These are phyloP conservation scores for Polymixis lichenea DNA, from an alignment of 2,888 invertebrate species.

Conservation along the genomic window DNA sequence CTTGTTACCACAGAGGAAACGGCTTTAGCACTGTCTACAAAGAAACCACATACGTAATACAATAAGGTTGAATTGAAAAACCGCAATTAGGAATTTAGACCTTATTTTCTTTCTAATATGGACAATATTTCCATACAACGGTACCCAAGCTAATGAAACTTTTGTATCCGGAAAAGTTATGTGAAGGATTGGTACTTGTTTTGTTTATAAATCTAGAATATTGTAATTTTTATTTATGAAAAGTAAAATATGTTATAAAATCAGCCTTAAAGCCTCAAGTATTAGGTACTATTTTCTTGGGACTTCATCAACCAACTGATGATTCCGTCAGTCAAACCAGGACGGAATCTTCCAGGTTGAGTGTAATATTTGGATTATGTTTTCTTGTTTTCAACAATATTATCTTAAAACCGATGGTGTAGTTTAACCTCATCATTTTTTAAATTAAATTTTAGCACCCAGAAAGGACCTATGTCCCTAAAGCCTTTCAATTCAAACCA, in stretches of 20 bases:
- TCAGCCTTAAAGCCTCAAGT: neutral
- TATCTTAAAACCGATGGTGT: neutral
- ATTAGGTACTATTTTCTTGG: neutral
- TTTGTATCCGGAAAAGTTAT: neutral
- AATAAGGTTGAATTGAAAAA: constrained; percentile 31
- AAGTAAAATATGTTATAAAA: neutral
- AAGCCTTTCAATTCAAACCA: neutral
- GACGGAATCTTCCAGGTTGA: neutral
- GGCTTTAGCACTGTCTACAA: constrained; percentile 16
- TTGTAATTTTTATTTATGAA: neutral
- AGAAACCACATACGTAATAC: constrained; percentile 38
- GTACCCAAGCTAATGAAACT: neutral
- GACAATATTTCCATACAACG: neutral
- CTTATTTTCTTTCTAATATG: constrained; percentile 24
- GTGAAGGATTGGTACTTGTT: neutral
- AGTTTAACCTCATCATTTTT: no score
- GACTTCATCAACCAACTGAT: neutral
- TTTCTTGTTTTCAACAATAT: neutral
- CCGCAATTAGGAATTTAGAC: constrained; percentile 7
- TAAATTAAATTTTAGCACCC: neutral
- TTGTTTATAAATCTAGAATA: constrained; percentile 8
- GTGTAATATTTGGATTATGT: neutral
- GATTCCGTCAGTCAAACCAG: neutral
- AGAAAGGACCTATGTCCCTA: neutral
- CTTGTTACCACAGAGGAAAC: constrained; percentile 6